Base-by-base conservation (phyloP, 2,113 vertebrate species). In the Capreolus pygargus region DNA sequence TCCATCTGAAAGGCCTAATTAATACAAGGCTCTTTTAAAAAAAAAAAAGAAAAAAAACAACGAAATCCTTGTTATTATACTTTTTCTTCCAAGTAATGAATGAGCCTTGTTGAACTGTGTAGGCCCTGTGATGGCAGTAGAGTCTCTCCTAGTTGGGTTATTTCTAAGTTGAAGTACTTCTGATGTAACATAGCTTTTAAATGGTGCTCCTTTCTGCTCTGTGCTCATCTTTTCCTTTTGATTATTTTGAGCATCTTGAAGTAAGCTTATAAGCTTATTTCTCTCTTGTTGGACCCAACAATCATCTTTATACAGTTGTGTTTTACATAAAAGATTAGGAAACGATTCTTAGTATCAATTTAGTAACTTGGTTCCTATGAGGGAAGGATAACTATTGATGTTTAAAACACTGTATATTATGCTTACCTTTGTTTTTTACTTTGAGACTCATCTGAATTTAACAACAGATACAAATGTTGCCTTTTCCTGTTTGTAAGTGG, bases 61-160 rank as follows among this genome's bases (percentile, higher is more conserved):
- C 0, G 2, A 30, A 83, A 74, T n/a, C 45, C 27, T 67, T 55
- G 13, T 58, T 84, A 25, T 67, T 79, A 39, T 86, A 76, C 36
- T 92, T 95, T 97, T 86, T 61, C 58, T 94, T 92, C 23, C n/a
- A 64, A 76, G 54, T 70, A 64, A 43, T 96, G 36, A 79, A 27
- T 86, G 28, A 74, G 6, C 76, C 45, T 92, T 96, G 12, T n/a
- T 95, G 91, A 85, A 58, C 50, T 88, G 3, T 60, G 64, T 81
- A 85, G 27, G 43, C 33, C 39, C 21, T 33, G 25, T 78, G 61
- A 89, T 88, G 39, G 47, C 54, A 86, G 39, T 82, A 12, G 30
- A 78, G 45, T 89, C 89, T 89, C 58, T 95, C 13, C 54, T 84
- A 45, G n/a, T 47, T 89, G 81, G 15, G 52, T 91, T 78, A 67